phyloP scores from a whole-genome alignment of 53 echinoderm and acorn worm species.

The Astropecten irregularis region DNA sequence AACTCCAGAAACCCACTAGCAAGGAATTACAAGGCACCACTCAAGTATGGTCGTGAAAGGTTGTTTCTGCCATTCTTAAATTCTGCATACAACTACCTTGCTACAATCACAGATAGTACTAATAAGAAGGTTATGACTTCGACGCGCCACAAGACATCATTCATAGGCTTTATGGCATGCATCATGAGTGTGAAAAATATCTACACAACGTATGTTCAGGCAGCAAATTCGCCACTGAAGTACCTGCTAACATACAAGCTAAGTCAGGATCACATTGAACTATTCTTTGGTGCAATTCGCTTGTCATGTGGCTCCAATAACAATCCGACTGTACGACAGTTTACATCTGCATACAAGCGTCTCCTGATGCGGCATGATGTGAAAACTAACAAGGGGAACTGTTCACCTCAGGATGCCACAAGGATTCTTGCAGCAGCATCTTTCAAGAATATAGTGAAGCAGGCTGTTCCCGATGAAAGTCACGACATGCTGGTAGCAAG shows the following conservation, averaged over 20 bases:
- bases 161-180: slow-evolving; percentile 40
- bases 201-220: background rate
- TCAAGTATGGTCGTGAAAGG: slow-evolving; percentile 8
- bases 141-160: slow-evolving; percentile 5
- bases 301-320: slow-evolving; percentile 51
- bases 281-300: no score
- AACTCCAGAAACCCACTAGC: slow-evolving; percentile 60
- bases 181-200: slow-evolving; percentile 32
- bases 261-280: no score
- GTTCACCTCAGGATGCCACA: no score
- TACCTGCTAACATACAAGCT: slow-evolving; percentile 63
- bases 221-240: slow-evolving; percentile 23
- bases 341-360: slow-evolving; percentile 50
- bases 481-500: slow-evolving; percentile 9
- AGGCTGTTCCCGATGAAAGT: background rate
- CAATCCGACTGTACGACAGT: slow-evolving; percentile 63
- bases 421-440: slow-evolving; percentile 13
- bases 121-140: slow-evolving; percentile 3
- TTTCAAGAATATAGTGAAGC: background rate
- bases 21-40: slow-evolving; percentile 49
- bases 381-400: slow-evolving; percentile 50
- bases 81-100: slow-evolving; percentile 18
- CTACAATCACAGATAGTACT: background rate
- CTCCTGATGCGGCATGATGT: slow-evolving; percentile 53
- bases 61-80: slow-evolving; percentile 40